Evolutionary conservation across 2,888 invertebrate genomes (phyloP).

Genomic region (Anorthoa munda): DNA sequence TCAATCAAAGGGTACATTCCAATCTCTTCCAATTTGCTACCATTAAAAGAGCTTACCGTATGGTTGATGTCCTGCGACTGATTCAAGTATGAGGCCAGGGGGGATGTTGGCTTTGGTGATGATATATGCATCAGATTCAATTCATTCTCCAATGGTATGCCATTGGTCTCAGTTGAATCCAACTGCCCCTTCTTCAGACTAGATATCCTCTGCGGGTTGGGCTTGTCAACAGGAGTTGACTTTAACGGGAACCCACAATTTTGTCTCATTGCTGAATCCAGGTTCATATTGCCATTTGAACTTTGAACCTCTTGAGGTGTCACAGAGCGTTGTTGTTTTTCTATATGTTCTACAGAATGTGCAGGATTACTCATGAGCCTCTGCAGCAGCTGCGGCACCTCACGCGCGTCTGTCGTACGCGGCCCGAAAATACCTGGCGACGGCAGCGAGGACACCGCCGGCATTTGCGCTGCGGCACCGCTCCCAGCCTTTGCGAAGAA

Average conservation of each 20-base stretch:
- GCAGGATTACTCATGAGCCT: conserved; percentile 96
- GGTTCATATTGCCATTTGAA: conserved; percentile 81
- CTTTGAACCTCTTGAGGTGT: conserved; percentile 92
- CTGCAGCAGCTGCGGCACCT: conserved; percentile 93
- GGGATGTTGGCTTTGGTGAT: conserved; percentile 90
- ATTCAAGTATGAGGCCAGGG: conserved; percentile 90
- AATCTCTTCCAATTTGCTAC: conserved; percentile 81
- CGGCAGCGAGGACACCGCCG: conserved; percentile 88
- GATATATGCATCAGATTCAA: conserved; percentile 90
- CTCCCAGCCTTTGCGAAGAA: conserved; percentile 95
- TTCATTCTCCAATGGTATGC: conserved; percentile 88
- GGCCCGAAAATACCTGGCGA: conserved; percentile 88
- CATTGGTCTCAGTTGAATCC: conserved; percentile 82
- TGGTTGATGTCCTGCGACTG: conserved; percentile 86
- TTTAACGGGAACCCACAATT: conserved; percentile 84
- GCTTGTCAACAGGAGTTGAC: conserved; percentile 86
- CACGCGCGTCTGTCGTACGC: conserved; percentile 88
- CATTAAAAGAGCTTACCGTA: conserved; percentile 80
- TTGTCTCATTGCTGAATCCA: conserved; percentile 80
- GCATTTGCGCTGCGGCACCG: conserved; percentile 89
- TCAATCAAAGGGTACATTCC: conserved; percentile 81
- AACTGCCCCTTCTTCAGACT: conserved; percentile 79
- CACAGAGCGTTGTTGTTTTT: conserved; percentile 95
- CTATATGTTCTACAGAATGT: conserved; percentile 96
- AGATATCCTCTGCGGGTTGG: conserved; percentile 82